phyloP scores from a whole-genome alignment of 2,888 invertebrate genomes.

The Homarus gammarus region DNA sequence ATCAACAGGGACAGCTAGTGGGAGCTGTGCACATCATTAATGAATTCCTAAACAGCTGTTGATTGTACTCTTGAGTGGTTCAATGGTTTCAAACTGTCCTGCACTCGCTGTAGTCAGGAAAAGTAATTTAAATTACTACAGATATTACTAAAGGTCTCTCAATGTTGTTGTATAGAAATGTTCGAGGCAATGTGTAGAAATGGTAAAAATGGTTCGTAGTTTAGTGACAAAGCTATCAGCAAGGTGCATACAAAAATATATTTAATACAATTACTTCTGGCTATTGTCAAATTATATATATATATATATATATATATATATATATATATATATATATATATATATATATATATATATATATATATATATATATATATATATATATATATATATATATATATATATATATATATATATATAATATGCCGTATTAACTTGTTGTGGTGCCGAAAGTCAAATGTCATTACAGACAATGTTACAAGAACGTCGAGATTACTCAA shows the following conservation, averaged over 20 bases:
- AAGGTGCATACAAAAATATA: neutral
- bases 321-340: neutral
- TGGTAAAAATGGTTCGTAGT: too few species aligned
- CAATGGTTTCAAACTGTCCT: too few species aligned
- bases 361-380: conserved; percentile 8
- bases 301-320: too few species aligned
- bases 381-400: conserved; percentile 8
- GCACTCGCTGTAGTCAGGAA: too few species aligned
- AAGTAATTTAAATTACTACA: too few species aligned
- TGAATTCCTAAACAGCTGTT: too few species aligned
- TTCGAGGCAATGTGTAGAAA: neutral
- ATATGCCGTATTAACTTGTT: neutral
- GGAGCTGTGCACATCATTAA: too few species aligned
- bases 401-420: conserved; percentile 5
- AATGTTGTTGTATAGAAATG: too few species aligned
- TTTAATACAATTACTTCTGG: too few species aligned
- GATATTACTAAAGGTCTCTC: too few species aligned
- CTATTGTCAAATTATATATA: neutral
- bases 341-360: conserved; percentile 1
- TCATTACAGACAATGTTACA: neutral
- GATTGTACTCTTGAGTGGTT: too few species aligned
- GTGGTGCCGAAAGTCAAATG: neutral
- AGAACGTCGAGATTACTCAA: neutral
- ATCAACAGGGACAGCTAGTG: too few species aligned
- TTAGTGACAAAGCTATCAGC: neutral